Evolutionary conservation across 37 sponge, comb jelly and placozoan species (phyloP), one percentile per base, ranked within the genome.

Genomic region (Eunapius fragilis): DNA sequence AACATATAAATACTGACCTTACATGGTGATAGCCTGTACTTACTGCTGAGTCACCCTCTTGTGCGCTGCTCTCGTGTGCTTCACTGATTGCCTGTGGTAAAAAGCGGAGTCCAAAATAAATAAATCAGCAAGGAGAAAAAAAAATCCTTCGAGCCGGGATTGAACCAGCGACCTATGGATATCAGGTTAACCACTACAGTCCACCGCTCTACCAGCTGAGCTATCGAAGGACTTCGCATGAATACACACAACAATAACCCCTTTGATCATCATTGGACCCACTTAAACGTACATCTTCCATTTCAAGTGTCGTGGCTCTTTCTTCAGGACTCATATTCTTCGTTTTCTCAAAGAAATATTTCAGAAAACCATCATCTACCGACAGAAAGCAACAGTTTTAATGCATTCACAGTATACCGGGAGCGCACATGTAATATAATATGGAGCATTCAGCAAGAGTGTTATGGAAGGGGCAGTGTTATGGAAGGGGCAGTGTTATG

Each of bases 111-210:
- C n/a, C n/a, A n/a, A n/a, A n/a, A n/a, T n/a, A n/a, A n/a, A n/a
- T n/a, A n/a, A n/a, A n/a, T n/a, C n/a, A n/a, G 31, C 27, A 78
- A 1, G 25, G 87, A 83, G 68, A 87, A 87, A 90, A 93, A 90
- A 76, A 70, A 80, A 24, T 93, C 94, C 94, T 82, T 87, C 91
- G 94, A 93, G 88, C 94, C 94, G 94, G 94, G 90, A 87, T 93
- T 81, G 94, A 93, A 93, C 94, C 94, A 93, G 94, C 88, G 94
- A 93, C 94, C 94, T 93, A 93, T 89, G 94, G 94, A 93, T 93
- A 35, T 37, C 93, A 70, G 75, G 11, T 41, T 37, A 23, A 81
- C 92, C 89, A 76, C 86, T 86, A 87, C 88, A 87, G 88, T 91
- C 92, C 88, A 86, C 92, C 92, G 92, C 92, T 91, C 92, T 91